Conservation (phyloP, 35 echinoderm and acorn worm genomes). For the Diadema setosum region DNA sequence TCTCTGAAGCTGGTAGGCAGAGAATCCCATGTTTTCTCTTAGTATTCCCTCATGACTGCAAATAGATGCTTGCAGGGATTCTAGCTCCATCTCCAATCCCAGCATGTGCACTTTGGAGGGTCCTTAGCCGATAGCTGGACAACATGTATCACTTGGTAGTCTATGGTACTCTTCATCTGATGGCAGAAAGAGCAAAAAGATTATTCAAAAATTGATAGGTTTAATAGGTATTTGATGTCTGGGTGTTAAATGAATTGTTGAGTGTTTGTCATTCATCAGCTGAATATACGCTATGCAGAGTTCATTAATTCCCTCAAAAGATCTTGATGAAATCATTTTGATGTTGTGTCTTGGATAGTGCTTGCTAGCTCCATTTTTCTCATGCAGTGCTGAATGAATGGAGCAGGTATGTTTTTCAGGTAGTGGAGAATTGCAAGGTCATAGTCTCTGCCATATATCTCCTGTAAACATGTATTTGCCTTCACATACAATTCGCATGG, state of each 20-base stretch:
- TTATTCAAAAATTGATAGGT: too few relatives aligned
- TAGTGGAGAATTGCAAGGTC: too few relatives aligned
- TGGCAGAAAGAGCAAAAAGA: too few relatives aligned
- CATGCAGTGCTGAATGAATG: neutral
- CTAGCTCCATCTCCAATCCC: neutral
- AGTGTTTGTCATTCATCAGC: too few relatives aligned
- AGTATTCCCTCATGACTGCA: neutral
- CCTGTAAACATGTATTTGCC: too few relatives aligned
- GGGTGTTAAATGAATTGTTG: too few relatives aligned
- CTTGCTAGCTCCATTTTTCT: neutral
- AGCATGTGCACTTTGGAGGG: neutral
- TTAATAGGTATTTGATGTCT: too few relatives aligned
- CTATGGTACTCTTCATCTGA: neutral
- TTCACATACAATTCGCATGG: too few relatives aligned
- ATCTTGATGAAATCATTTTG: neutral
- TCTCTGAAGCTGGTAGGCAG: neutral
- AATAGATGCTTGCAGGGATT: neutral
- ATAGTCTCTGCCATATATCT: too few relatives aligned
- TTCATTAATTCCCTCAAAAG: too few relatives aligned
- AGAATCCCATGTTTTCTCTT: neutral
- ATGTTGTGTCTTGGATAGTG: neutral
- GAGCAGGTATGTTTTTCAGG: neutral
- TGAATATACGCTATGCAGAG: too few relatives aligned
- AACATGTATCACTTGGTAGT: neutral
- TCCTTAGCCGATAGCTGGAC: neutral